Base-by-base conservation (phyloP, 2,888 invertebrate species). In the Drosophila ezoana region DNA sequence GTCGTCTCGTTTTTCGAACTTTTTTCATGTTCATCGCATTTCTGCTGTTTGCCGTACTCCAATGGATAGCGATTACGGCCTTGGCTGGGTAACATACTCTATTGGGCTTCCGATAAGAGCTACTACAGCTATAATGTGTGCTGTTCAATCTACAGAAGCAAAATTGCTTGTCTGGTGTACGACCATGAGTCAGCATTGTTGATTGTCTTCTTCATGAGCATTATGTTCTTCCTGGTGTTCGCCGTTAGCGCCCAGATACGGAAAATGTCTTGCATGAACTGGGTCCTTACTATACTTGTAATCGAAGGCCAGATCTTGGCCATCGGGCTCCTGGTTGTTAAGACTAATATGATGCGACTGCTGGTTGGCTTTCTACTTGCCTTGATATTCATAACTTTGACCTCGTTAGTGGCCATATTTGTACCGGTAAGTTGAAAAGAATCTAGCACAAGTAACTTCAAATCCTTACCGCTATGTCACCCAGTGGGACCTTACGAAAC, bases 401-500 rank as follows among this genome's bases (percentile, higher is more conserved):
- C 40, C 11, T 14, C 48, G 1, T 4, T 63, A 1, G 2, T 66
- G 3, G 66, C 58, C 3, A 18, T 48, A 1, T 32, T 64, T 5
- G 3, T 78, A 5, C 45, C 62, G 52, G 83, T 82, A 61, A 73
- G 83, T 69, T 1, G 0, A 11, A 5, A 9, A 6, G 9, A 23
- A 23, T 4, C 10, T 28, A 28, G 28, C 28, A 28, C 28, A 28
- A 8, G 28, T 8, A 8, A 8, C 8, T 28, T 2, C 28, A 28
- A 28, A 2, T 8, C 8, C 28, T 23, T 51, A 2, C 23, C 23
- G 1, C 14, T 18, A 8, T 10, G 14, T 4, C 4, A 14, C 3
- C 4, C 53, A 82, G 82, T 16, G 13, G 28, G 82, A 83, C 33
- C 47, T 79, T 3, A 83, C 87, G 1, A 11, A 14, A 14, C 38